Conservation (phyloP, 2,113 vertebrate genomes). For the Ceratotherium simum region DNA sequence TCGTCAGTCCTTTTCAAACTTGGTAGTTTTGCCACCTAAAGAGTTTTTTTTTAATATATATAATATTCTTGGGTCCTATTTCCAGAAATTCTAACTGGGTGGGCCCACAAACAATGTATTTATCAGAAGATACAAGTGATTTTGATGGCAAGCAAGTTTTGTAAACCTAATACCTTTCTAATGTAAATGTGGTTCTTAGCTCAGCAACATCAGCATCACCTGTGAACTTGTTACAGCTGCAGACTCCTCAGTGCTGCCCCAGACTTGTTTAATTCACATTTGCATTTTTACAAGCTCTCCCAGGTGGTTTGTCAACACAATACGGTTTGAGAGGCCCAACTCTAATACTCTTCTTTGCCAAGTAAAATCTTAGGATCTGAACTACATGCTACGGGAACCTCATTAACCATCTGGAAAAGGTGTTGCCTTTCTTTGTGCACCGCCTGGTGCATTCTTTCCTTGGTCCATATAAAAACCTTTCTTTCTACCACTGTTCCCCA, state of each 20-base stretch:
- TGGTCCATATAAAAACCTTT: not conserved
- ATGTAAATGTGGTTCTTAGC: not conserved
- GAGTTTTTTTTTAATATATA: not conserved
- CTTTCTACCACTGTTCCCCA: not conserved
- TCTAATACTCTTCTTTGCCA: not conserved
- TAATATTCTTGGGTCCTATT: not conserved
- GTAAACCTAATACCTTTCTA: not conserved
- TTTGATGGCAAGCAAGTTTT: not conserved
- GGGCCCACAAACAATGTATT: not conserved
- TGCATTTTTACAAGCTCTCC: not conserved
- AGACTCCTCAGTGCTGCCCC: not conserved
- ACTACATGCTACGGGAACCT: not conserved
- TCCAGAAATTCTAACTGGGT: not conserved
- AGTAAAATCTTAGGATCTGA: not conserved
- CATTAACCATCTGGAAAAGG: not conserved
- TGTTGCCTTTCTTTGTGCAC: not conserved
- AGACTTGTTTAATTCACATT: not conserved
- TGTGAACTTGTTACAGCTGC: not conserved
- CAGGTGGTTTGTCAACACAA: not conserved
- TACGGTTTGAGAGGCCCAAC: not conserved
- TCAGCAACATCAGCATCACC: too few species aligned
- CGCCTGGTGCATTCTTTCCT: not conserved
- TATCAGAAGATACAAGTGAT: not conserved
- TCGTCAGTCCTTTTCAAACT: not conserved
- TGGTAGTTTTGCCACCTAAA: not conserved